Conservation (phyloP, 2,797 vertebrate genomes). For the Gephyroberyx darwinii region DNA sequence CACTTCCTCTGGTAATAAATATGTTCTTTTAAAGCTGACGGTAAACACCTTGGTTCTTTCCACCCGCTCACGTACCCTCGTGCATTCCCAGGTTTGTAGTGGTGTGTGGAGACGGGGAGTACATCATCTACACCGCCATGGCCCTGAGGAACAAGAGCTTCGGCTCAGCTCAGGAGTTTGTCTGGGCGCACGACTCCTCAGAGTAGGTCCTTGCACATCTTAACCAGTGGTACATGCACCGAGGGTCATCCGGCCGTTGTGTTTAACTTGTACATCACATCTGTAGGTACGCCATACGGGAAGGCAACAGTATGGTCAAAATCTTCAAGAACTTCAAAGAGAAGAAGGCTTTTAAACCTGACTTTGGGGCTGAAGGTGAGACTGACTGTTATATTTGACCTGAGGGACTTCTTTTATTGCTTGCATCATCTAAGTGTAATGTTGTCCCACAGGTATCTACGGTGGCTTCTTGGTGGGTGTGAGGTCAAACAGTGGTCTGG, state of each 20-base stretch:
- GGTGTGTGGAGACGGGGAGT: constrained; percentile 89
- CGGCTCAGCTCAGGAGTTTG: constrained; percentile 93
- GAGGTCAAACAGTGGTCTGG: constrained; percentile 89
- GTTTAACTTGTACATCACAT: constrained; percentile 10
- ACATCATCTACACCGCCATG: constrained; percentile 90
- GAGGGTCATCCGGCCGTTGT: not conserved
- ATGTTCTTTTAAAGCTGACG: too few relatives aligned
- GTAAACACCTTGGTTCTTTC: too few relatives aligned
- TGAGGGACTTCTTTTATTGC: not conserved
- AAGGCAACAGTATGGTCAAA: constrained; percentile 91
- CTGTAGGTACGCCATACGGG: constrained; percentile 88
- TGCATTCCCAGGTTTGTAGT: constrained; percentile 87
- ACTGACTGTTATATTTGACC: not conserved
- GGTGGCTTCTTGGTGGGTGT: constrained; percentile 93
- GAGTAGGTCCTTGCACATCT: constrained; percentile 82
- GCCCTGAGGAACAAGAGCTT: constrained; percentile 96
- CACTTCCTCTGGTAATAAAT: too few relatives aligned
- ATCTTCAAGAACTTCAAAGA: constrained; percentile 98
- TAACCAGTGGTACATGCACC: not conserved
- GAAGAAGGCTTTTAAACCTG: constrained; percentile 94
- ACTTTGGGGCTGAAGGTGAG: constrained; percentile 92
- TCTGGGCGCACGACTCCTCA: constrained; percentile 95
- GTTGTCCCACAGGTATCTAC: constrained; percentile 84
- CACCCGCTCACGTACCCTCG: not conserved
- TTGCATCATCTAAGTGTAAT: too few relatives aligned